phyloP scores from a whole-genome alignment of 2,888 invertebrate species.

The Chymomyza amoena region DNA sequence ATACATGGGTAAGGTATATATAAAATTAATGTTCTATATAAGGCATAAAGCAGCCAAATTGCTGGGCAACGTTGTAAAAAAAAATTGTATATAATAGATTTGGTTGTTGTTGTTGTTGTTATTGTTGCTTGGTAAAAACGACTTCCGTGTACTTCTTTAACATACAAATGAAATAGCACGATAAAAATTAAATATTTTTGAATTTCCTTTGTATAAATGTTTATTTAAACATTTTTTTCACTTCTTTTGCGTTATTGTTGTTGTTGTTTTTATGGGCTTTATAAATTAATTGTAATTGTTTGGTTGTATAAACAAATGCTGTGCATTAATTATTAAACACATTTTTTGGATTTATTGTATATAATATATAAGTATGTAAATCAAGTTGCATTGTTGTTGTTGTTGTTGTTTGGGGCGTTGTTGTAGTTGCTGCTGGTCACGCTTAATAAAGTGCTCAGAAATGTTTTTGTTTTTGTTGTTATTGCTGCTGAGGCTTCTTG shows the following conservation, averaged over 20 bases:
- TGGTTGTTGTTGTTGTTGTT: background rate
- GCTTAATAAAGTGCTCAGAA: background rate
- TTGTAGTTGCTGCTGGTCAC: background rate
- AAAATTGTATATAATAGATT: background rate
- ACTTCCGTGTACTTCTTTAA: background rate
- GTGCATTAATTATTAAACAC: background rate
- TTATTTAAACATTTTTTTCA: constrained; percentile 4
- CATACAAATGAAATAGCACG: background rate
- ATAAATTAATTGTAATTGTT: constrained; percentile 3
- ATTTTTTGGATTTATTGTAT: background rate
- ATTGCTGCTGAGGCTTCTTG: constrained; percentile 42
- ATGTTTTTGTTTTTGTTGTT: constrained; percentile 14
- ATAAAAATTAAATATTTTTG: background rate
- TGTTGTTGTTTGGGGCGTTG: constrained; percentile 10
- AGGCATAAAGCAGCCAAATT: background rate
- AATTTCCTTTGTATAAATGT: background rate
- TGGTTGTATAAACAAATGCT: background rate
- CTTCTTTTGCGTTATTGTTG: background rate
- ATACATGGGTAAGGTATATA: background rate
- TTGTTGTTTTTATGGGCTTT: constrained; percentile 1
- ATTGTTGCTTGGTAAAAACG: background rate
- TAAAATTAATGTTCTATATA: background rate
- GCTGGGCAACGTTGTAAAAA: background rate
- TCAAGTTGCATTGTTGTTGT: constrained; percentile 36
- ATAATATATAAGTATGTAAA: constrained; percentile 20